Evolutionary conservation across 1,140 invertebrate species (phyloP).

Genomic region (Rhynchophorus ferrugineus): DNA sequence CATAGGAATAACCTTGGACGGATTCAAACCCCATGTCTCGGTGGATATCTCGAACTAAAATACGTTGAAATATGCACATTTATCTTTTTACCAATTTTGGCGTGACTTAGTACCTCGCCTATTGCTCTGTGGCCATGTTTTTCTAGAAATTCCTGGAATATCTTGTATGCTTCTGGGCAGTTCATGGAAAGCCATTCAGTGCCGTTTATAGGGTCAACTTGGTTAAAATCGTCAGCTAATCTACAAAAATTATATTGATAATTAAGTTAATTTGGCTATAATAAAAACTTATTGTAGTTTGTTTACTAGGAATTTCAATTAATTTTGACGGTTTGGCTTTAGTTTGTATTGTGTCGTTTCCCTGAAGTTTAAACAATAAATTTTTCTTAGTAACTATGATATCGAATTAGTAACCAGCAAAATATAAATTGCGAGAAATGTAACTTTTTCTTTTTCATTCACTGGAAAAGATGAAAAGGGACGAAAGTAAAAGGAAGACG

Average conservation of each 20-base stretch:
- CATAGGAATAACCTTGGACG: constrained; percentile 51
- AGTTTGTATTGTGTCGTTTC: no score
- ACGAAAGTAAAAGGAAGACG: no score
- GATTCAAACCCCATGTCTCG: constrained; percentile 59
- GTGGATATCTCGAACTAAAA: constrained; percentile 58
- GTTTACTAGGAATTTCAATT: no score
- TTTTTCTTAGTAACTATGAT: no score
- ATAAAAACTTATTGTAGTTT: no score
- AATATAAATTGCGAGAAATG: no score
- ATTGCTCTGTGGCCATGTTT: constrained; percentile 66
- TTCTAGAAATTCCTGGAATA: constrained; percentile 56
- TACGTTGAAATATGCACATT: neutral
- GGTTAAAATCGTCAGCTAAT: constrained; percentile 45
- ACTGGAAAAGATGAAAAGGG: no score
- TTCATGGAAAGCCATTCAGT: constrained; percentile 52
- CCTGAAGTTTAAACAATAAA: no score
- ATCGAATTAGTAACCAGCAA: no score
- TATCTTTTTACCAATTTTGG: neutral
- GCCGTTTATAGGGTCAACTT: constrained; percentile 45
- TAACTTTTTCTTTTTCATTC: no score
- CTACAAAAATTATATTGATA: constrained; percentile 1
- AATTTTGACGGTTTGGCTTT: no score
- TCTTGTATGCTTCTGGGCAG: constrained; percentile 43
- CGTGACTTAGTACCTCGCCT: constrained; percentile 52
- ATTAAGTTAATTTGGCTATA: no score